Evolutionary conservation across 2,888 invertebrate genomes (phyloP).

Genomic region (Drepanosiphum platanoidis): DNA sequence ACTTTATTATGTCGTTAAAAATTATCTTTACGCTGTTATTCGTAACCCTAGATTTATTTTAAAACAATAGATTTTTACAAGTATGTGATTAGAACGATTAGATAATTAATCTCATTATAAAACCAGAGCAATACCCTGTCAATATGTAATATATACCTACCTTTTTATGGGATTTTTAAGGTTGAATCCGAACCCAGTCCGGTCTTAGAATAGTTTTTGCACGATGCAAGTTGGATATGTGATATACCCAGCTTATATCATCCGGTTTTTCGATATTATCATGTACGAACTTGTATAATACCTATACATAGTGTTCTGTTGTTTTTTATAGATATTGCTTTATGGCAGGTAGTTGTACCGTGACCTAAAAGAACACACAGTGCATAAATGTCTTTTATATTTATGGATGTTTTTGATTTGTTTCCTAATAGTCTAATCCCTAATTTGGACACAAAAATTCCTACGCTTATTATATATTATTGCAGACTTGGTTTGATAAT

Average conservation of each 20-base stretch:
- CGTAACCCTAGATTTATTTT: neutral
- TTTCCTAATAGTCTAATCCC: neutral
- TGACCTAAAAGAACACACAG: neutral
- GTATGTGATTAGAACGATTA: too few species aligned
- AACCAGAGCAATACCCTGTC: neutral
- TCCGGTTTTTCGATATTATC: neutral
- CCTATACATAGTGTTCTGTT: neutral
- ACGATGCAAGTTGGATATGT: neutral
- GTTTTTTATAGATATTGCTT: neutral
- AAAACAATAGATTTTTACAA: neutral
- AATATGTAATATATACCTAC: neutral
- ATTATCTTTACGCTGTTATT: neutral
- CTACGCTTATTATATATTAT: too few species aligned
- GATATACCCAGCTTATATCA: neutral
- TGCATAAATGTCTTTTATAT: neutral
- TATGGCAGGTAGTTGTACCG: constrained; percentile 12
- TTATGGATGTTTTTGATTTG: neutral
- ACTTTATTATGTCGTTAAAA: neutral
- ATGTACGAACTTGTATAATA: neutral
- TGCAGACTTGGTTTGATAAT: too few species aligned
- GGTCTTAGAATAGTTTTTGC: neutral
- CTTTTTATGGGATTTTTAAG: constrained; percentile 4
- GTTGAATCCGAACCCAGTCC: neutral
- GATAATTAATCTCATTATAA: neutral
- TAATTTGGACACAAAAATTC: neutral